Conservation (phyloP, 1,140 invertebrate species). For the Drosophila sechellia region DNA sequence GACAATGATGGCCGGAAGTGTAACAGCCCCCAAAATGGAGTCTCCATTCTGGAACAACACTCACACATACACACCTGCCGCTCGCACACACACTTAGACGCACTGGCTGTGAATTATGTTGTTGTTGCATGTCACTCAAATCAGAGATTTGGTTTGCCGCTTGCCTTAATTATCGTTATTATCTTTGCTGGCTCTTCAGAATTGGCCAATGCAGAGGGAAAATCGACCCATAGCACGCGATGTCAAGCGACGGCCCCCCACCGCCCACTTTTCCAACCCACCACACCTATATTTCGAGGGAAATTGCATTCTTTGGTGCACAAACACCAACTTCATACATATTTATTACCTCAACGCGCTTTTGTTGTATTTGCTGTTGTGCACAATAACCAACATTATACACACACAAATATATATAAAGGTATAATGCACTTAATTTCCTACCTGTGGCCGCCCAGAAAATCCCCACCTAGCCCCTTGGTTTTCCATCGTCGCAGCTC, state of each 20-base stretch:
- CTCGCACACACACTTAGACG: slow-evolving; percentile 13
- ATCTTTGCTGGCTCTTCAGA: slow-evolving; percentile 56
- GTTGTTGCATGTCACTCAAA: slow-evolving; percentile 77
- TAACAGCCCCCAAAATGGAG: slow-evolving; percentile 65
- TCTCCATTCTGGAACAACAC: slow-evolving; percentile 2
- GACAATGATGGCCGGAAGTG: slow-evolving; percentile 75
- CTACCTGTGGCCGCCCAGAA: slow-evolving; percentile 39
- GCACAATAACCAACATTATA: slow-evolving; percentile 59
- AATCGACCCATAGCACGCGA: slow-evolving; percentile 70
- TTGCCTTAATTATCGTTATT: slow-evolving; percentile 80
- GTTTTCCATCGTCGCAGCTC: slow-evolving; percentile 27
- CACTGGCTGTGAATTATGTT: slow-evolving; percentile 50
- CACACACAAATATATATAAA: slow-evolving; percentile 36
- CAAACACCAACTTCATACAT: slow-evolving; percentile 75
- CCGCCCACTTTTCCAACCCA: background rate
- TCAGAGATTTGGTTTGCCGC: slow-evolving; percentile 77
- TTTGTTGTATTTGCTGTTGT: slow-evolving; percentile 72
- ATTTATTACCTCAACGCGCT: slow-evolving; percentile 76
- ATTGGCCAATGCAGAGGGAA: slow-evolving; percentile 79
- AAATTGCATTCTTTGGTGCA: slow-evolving; percentile 75
- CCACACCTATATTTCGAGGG: slow-evolving; percentile 12
- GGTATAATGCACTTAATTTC: slow-evolving; percentile 73
- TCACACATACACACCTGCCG: background rate
- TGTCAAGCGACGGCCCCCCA: slow-evolving; percentile 58
- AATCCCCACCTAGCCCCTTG: background rate